Percentiles rank a stretch among this genome's conserved stretches.
These are phyloP conservation scores for Anoplophora glabripennis DNA, from an alignment of 1,140 invertebrate species.

Conservation along the genomic window DNA sequence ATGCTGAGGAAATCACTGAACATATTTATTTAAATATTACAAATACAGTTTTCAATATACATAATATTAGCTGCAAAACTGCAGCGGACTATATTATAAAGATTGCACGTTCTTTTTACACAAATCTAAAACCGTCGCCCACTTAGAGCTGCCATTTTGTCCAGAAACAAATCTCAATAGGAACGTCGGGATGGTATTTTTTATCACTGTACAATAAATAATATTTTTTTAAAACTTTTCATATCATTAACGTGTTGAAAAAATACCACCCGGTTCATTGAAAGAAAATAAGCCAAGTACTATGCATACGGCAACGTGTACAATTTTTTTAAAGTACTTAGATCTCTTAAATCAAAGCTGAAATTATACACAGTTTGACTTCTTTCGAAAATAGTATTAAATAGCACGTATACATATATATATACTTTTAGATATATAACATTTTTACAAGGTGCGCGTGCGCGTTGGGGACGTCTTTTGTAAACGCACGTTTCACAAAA, in stretches of 20 bases:
- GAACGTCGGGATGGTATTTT: no score
- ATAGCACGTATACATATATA: constrained; percentile 40
- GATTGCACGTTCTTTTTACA: constrained; percentile 37
- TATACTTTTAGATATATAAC: constrained; percentile 36
- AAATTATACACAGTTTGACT: constrained; percentile 4
- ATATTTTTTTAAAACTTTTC: background rate
- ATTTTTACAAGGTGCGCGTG: constrained; percentile 37
- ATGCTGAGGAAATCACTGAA: constrained; percentile 30
- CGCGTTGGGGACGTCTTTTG: background rate
- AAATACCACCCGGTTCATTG: constrained; percentile 4
- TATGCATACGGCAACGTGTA: constrained; percentile 2
- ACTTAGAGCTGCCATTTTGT: constrained; percentile 13
- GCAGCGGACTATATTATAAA: constrained; percentile 32
- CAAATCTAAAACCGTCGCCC: constrained; percentile 23
- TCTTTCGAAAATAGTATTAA: constrained; percentile 18
- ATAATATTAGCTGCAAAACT: constrained; percentile 38
- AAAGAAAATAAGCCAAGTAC: constrained; percentile 15
- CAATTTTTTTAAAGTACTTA: background rate
- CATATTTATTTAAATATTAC: constrained; percentile 44
- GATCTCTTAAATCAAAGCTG: background rate
- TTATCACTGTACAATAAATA: no score
- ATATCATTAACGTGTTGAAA: background rate
- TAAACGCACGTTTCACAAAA: constrained; percentile 28
- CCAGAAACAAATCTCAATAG: background rate
- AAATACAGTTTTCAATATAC: constrained; percentile 41